Evolutionary conservation across 1,140 invertebrate genomes (phyloP).

Genomic region (Pseudachorutes palmiensis): DNA sequence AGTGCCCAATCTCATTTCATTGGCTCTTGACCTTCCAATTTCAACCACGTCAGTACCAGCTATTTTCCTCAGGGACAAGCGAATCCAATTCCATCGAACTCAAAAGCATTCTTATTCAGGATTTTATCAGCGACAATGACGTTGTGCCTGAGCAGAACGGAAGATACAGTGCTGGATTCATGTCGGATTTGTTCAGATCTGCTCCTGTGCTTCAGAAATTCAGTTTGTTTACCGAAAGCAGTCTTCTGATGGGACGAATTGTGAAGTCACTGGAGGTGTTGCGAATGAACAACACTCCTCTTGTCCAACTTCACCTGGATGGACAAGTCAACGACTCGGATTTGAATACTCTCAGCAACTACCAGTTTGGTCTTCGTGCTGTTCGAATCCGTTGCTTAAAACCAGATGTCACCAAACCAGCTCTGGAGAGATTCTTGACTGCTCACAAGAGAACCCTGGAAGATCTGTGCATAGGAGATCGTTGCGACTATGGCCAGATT

Average conservation of each 20-base stretch:
- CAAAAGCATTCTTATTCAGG: background rate
- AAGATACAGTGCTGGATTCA: conserved; percentile 3
- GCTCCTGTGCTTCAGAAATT: background rate
- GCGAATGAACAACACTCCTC: background rate
- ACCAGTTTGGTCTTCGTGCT: background rate
- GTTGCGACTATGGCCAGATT: background rate
- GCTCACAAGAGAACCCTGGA: background rate
- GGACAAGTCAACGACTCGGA: background rate
- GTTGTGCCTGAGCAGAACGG: background rate
- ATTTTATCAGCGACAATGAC: background rate
- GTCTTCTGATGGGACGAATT: background rate
- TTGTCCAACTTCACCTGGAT: conserved; percentile 2
- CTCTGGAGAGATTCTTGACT: background rate
- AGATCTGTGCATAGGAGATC: background rate
- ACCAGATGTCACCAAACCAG: background rate
- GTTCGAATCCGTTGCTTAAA: background rate
- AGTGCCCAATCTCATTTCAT: background rate
- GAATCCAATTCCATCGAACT: conserved; percentile 6
- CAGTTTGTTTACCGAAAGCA: background rate
- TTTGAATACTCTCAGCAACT: background rate
- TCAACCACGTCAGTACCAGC: background rate
- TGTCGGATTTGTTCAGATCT: conserved; percentile 4
- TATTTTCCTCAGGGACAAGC: background rate
- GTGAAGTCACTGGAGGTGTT: background rate
- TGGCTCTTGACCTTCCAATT: conserved; percentile 7